Base-by-base conservation (phyloP, 2,888 invertebrate species). In the Podabrus alpinus region DNA sequence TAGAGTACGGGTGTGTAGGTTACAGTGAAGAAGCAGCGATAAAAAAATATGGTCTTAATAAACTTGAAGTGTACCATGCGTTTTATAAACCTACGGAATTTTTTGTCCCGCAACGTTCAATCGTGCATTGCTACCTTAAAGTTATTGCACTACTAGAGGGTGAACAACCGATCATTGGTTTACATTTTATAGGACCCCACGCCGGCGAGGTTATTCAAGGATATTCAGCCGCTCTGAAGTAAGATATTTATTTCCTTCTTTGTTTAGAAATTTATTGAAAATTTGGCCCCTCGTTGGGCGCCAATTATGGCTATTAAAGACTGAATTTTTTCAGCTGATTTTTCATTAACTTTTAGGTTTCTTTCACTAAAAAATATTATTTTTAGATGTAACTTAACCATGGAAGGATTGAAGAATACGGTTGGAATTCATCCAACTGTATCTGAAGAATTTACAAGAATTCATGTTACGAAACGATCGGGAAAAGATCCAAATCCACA, bases 161-260 rank as follows among this genome's bases (percentile, higher is more conserved):
- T 3, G 92, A 94, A 77, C 94, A 95, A 87, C 91, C 90, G 82
- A 91, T 97, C 19, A 88, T 97, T 68, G 97, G 97, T 1, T 91
- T 97, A 86, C 97, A 97, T 88, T 96, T 97, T 83, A 88, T 96
- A 79, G 97, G 97, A 1, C 97, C 97, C 0, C 92, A 94, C 82
- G 97, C 97, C 68, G 97, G 97, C 1, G 97, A 97, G 90, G 92
- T 97, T 75, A 95, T 97, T 79, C 97, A 97, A 90, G 97, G 97
- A 81, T 97, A 96, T 89, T 94, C 96, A 0, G 92, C 94, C 19
- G 97, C 96, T 16, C 85, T 97, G 25, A 97, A 96, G 94, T 95
- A 72, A 15, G 66, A 29, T 13, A 13, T 29, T 29, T 29, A 13
- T 5, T 13, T 29, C 25, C 21, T 21, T 7, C 5, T 9, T 9